phyloP scores from a whole-genome alignment of 37 sponge, comb jelly and placozoan genomes.

The Geodia barretti region DNA sequence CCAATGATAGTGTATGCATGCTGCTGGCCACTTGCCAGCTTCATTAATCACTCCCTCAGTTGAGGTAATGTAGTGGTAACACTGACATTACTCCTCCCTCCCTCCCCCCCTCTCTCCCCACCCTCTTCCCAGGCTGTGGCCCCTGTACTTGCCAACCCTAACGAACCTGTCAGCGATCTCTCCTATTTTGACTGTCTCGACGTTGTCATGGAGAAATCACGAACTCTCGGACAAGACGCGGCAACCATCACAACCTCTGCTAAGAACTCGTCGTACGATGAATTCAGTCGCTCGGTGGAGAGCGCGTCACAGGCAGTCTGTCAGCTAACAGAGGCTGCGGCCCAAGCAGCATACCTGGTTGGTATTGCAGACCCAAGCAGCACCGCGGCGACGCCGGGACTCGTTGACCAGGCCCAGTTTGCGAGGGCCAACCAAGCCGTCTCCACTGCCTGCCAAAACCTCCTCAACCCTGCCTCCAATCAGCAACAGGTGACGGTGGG shows the following conservation, averaged over 20 bases:
- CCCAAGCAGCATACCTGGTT: conserved; percentile 94
- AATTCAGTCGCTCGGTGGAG: conserved; percentile 69
- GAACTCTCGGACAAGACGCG: conserved; percentile 75
- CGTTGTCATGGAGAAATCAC: conserved; percentile 83
- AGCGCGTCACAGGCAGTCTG: conserved; percentile 67
- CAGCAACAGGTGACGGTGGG: conserved; percentile 81
- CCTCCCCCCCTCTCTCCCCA: too few species aligned
- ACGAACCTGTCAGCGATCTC: conserved; percentile 88
- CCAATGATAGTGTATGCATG: too few species aligned
- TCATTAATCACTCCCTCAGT: too few species aligned
- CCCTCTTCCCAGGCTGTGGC: conserved; percentile 54
- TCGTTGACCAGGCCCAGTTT: conserved; percentile 86
- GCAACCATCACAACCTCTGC: conserved; percentile 65
- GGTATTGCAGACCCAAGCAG: conserved; percentile 93
- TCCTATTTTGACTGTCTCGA: conserved; percentile 98
- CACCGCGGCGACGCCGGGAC: conserved; percentile 84
- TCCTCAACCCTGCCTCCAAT: conserved; percentile 65
- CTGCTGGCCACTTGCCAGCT: too few species aligned
- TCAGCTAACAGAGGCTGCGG: conserved; percentile 70
- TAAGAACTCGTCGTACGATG: conserved; percentile 66
- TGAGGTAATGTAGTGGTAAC: too few species aligned
- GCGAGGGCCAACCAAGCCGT: conserved; percentile 88
- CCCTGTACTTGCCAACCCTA: conserved; percentile 80
- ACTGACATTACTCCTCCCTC: too few species aligned
- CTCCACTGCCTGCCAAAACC: conserved; percentile 78